Evolutionary conservation across 2,888 invertebrate genomes (phyloP), one percentile per base, ranked within the genome.

Genomic region (Beris chalybata): DNA sequence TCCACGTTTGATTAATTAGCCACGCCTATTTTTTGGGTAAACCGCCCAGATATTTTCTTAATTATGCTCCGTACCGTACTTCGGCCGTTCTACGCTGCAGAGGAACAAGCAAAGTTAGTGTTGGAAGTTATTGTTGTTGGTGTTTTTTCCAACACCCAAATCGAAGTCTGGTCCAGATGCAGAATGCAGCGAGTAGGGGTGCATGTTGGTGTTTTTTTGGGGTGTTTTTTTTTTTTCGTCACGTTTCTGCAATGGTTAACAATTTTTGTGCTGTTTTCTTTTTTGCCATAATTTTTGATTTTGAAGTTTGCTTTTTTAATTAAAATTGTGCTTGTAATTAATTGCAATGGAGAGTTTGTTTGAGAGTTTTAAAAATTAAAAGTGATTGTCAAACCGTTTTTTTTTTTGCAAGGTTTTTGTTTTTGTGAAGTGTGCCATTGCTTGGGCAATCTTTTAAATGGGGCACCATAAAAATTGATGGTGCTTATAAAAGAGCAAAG

Each of bases 21-120:
- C 68, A 68, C 70, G 70, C 70, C 70, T 66, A 56, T 58, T 64
- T 55, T n/a, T 7, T 3, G 30, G 7, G 22, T 30, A 31, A 12
- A 43, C 48, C 66, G 66, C 66, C 66, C 63, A 50, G 50, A 67
- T 32, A 32, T 50, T 61, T 66, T 45, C n/a, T 30, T 63, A 67
- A 63, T 67, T 63, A 67, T 61, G 44, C 55, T 15, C 29, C 29
- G 7, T 11, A 5, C 15, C 22, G 12, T 38, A 9, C 38, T 38
- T 9, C 9, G 1, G 9, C 38, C 38, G 1, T 38, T 5, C 9
- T 38, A 9, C 7, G 38, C 38, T 38, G 38, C 7, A 38, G 38
- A 38, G 38, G 3, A 38, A 38, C 2, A 38, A 5, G 38, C 5
- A 38, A 9, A 13, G 48, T 48, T 48, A 48, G 13, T 48, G 13